phyloP scores from a whole-genome alignment of 2,888 invertebrate species.

The Trachelus stipa region DNA sequence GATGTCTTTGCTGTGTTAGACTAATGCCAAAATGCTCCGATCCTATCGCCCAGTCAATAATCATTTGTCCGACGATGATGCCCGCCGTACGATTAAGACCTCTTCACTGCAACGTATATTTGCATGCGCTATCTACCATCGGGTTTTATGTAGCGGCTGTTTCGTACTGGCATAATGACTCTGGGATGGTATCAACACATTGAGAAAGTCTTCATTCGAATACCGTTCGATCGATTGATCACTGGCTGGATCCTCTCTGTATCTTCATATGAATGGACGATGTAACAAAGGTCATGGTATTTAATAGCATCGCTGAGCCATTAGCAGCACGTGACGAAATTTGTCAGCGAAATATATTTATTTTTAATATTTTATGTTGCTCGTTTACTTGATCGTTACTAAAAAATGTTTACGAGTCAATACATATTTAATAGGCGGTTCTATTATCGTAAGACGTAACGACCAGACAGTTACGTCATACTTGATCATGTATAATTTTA shows the following conservation, averaged over 20 bases:
- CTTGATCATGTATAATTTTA: not conserved
- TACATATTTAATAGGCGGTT: not conserved
- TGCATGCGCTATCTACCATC: slow-evolving; percentile 28
- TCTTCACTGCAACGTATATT: slow-evolving; percentile 15
- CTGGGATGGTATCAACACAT: not conserved
- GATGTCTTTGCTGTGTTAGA: not conserved
- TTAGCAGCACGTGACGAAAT: not conserved
- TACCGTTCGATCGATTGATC: not conserved
- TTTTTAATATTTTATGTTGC: not conserved
- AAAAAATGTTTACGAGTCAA: not conserved
- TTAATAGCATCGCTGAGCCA: not conserved
- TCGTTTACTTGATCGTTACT: not conserved
- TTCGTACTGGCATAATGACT: slow-evolving; percentile 5
- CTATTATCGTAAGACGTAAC: not conserved
- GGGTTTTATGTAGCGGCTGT: slow-evolving; percentile 12
- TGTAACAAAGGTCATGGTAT: not conserved
- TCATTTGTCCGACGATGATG: slow-evolving; percentile 34
- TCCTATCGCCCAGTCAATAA: slow-evolving; percentile 36
- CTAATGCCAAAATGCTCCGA: slow-evolving; percentile 6
- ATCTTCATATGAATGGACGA: not conserved
- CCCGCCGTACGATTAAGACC: slow-evolving; percentile 24
- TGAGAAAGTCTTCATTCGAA: slow-evolving; percentile 7
- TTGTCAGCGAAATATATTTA: not conserved
- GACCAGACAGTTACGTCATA: not conserved
- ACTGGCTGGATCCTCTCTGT: not conserved